Evolutionary conservation across 2,888 invertebrate species (phyloP), one percentile per base, ranked within the genome.

Genomic region (Taphrorychus bicolor): DNA sequence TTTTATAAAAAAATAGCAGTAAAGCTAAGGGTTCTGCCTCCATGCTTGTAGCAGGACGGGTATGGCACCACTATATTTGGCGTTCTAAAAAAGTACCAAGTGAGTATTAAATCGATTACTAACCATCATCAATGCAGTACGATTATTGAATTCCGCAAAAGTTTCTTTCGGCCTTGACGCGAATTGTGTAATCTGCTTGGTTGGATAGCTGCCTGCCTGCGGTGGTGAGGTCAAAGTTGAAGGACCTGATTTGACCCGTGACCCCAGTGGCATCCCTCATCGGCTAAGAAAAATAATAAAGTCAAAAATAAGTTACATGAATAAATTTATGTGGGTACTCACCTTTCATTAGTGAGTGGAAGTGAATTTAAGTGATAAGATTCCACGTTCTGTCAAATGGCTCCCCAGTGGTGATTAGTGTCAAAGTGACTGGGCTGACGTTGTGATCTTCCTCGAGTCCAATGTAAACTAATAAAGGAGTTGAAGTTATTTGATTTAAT

Each of bases 101-200:
- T n/a, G n/a, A n/a, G n/a, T n/a, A n/a, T n/a, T n/a, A n/a, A n/a
- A n/a, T n/a, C n/a, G n/a, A 21, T 51, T 51, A 21, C 54, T 56
- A 48, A 62, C 64, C 58, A 42, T 52, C 52, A 77, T 93, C 88
- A 70, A 87, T 83, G 74, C 94, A 94, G 3, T 89, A 87, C 14
- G 89, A 89, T 78, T 94, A 94, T 75, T 93, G 93, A 51, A 94
- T 90, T 0, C 93, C 91, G 74, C 95, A 95, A 78, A 94, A 94
- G 79, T 94, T 95, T 69, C 91, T 86, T 79, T 95, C 95, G 78
- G 90, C 91, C 23, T 95, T 83, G 42, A 95, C 86, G 79, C 95
- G 95, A 70, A 94, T 89, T 71, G 93, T 91, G 79, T 95, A 95
- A 80, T 95, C n/a, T n/a, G n/a, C 94, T 79, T 95, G 94, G 81